Percentiles rank a stretch among this genome's conserved stretches.
These are phyloP conservation scores for Menura novaehollandiae DNA, from an alignment of 2,113 vertebrate species.

Conservation along the genomic window DNA sequence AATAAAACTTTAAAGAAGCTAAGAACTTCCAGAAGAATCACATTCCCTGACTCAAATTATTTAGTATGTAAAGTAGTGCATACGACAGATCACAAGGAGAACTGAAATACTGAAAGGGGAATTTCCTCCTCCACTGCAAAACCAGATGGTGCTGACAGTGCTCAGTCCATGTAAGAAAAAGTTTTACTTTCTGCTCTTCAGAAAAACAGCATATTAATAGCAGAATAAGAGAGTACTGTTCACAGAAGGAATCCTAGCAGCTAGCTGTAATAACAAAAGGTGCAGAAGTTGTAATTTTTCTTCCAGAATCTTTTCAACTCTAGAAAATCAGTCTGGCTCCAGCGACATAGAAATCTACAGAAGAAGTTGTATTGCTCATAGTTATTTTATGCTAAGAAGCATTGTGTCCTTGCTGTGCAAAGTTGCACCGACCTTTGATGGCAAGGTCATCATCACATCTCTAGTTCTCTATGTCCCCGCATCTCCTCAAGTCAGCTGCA, in stretches of 20 bases:
- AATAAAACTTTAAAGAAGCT: not conserved
- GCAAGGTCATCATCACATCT: not conserved
- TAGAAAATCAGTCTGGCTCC: not conserved
- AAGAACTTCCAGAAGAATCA: not conserved
- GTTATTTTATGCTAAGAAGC: not conserved
- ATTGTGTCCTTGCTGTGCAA: not conserved
- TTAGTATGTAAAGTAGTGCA: not conserved
- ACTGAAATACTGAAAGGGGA: not conserved
- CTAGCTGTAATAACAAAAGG: not conserved
- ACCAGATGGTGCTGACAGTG: rapidly evolving
- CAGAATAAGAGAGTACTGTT: not conserved
- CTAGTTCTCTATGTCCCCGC: not conserved
- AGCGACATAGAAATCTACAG: not conserved
- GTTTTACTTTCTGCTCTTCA: not conserved
- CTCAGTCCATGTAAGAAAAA: not conserved
- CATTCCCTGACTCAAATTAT: not conserved
- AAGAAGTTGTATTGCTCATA: not conserved
- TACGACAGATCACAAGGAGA: not conserved
- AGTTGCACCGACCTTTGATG: not conserved
- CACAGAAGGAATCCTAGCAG: not conserved
- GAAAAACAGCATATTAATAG: not conserved
- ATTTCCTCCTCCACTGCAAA: not conserved
- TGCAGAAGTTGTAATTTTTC: not conserved
- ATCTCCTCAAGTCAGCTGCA: not conserved
- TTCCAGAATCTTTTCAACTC: not conserved